These are phyloP conservation scores for Muscicapa adusta DNA, from an alignment of 2,113 vertebrate species.

Conservation along the genomic window DNA sequence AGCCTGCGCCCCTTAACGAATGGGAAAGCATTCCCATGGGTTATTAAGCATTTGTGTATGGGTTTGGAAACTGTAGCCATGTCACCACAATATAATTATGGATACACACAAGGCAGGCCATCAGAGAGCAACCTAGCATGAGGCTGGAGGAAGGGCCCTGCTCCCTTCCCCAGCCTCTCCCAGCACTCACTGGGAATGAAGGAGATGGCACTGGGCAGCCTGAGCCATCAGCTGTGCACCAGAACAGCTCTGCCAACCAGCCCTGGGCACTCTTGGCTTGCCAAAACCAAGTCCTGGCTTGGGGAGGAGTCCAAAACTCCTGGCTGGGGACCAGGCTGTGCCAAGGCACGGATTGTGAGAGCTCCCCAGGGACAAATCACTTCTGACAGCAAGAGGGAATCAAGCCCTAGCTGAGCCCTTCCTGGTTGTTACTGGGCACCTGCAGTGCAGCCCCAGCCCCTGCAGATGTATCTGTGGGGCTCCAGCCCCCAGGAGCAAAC, in stretches of 20 bases:
- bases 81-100: background rate
- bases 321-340: background rate
- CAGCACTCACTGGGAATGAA: accelerated
- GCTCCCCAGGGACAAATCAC: background rate
- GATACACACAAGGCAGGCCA: background rate
- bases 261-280: background rate
- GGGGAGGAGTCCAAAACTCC: background rate
- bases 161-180: background rate
- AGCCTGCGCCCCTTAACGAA: background rate
- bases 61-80: background rate
- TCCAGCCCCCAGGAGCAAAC: background rate
- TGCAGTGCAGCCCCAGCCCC: background rate
- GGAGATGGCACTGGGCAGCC: background rate
- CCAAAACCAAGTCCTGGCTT: background rate
- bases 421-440: background rate
- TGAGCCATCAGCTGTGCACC: background rate
- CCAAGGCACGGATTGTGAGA: background rate
- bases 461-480: background rate
- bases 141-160: background rate
- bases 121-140: accelerated
- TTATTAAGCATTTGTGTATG: conserved; percentile 32
- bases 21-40: background rate
- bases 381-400: background rate
- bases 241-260: background rate
- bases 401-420: background rate